phyloP scores from a whole-genome alignment of 2,113 vertebrate species.

The Panthera leo region DNA sequence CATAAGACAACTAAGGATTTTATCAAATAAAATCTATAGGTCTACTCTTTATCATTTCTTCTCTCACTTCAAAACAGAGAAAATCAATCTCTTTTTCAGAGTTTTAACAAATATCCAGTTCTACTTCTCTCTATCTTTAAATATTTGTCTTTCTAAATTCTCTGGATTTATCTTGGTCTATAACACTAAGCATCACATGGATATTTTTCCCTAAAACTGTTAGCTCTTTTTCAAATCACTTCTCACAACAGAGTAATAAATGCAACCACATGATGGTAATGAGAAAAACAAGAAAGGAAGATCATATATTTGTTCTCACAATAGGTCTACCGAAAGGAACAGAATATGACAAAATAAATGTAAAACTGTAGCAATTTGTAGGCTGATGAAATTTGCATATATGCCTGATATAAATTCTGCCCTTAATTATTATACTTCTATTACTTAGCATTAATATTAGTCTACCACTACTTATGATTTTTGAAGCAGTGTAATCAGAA shows the following conservation, averaged over 20 bases:
- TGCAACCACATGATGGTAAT: neutral
- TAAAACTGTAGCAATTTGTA: neutral
- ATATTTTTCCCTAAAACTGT: neutral
- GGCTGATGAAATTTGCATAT: neutral
- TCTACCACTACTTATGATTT: neutral
- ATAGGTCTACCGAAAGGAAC: neutral
- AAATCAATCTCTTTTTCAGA: neutral
- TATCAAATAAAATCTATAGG: neutral
- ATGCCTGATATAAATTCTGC: neutral
- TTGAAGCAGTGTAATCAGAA: neutral
- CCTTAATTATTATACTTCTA: neutral
- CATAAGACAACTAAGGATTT: neutral
- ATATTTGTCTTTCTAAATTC: slow-evolving; percentile 21
- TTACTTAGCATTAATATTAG: neutral
- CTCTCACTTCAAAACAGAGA: slow-evolving; percentile 17
- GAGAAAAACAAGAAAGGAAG: neutral
- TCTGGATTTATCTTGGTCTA: neutral
- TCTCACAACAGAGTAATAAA: neutral
- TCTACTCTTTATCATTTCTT: neutral
- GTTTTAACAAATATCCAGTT: neutral
- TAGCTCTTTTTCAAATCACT: neutral
- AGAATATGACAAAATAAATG: neutral
- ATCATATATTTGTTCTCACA: neutral
- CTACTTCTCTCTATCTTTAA: neutral
- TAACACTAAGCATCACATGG: neutral